Evolutionary conservation across 2,888 invertebrate genomes (phyloP).

Genomic region (Trissonchulus sp.): DNA sequence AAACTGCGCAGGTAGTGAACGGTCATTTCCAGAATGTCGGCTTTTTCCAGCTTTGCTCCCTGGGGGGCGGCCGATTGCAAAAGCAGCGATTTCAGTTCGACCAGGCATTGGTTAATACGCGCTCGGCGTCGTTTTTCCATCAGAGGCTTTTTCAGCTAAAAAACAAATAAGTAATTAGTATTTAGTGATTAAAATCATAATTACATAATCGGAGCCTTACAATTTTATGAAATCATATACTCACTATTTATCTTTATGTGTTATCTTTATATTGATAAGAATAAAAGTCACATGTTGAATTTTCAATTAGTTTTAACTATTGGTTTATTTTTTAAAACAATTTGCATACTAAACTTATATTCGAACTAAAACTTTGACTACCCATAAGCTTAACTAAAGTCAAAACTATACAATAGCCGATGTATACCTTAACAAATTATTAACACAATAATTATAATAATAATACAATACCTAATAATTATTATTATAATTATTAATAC

Average conservation of each 20-base stretch:
- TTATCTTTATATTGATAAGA: neutral
- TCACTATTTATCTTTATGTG: neutral
- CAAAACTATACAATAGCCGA: too few species aligned
- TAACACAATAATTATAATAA: too few species aligned
- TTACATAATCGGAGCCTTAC: neutral
- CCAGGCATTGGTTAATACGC: neutral
- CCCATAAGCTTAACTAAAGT: too few species aligned
- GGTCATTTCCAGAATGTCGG: neutral
- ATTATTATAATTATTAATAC: neutral
- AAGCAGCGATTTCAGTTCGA: neutral
- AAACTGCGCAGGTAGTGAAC: neutral
- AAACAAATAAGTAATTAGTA: too few species aligned
- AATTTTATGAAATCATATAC: neutral
- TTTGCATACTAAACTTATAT: too few species aligned
- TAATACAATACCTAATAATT: too few species aligned
- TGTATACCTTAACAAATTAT: too few species aligned
- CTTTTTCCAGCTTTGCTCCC: slow-evolving; percentile 1
- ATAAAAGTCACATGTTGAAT: neutral
- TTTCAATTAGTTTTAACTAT: neutral
- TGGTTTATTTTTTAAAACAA: too few species aligned
- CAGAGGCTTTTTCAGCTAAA: neutral
- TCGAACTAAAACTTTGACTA: too few species aligned
- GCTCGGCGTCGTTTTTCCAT: neutral
- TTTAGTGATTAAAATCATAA: too few species aligned
- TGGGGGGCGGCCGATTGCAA: neutral